A percentile compares a stretch with the other conserved stretches of the same genome.
phyloP scores from a whole-genome alignment of 2,113 vertebrate species.

The Mugil cephalus region DNA sequence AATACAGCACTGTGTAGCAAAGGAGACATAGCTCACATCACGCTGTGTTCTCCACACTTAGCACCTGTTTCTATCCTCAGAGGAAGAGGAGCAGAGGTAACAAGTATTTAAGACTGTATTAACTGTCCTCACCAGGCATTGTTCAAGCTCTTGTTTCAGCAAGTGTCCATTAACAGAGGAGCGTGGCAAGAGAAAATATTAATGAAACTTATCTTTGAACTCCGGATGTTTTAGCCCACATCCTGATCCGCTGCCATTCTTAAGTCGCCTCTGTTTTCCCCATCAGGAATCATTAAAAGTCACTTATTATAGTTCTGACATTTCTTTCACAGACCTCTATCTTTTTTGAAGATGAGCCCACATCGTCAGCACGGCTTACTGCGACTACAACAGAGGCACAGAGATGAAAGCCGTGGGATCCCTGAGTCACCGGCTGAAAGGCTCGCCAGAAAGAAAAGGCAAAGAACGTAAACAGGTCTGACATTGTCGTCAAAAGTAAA shows the following conservation, averaged over 20 bases:
- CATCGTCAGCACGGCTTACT: neutral
- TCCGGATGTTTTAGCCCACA: conserved; percentile 9
- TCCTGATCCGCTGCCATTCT: conserved; percentile 14
- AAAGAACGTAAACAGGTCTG: conserved; percentile 35
- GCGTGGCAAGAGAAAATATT: conserved; percentile 18
- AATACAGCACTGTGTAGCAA: conserved; percentile 32
- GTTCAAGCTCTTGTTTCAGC: conserved; percentile 32
- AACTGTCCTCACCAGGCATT: conserved; percentile 36
- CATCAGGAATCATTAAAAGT: conserved; percentile 24
- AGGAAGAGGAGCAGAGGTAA: neutral
- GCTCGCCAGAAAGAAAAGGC: conserved; percentile 18
- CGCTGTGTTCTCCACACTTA: neutral
- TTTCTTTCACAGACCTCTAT: neutral
- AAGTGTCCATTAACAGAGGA: neutral
- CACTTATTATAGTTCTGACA: neutral
- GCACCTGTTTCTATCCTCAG: conserved; percentile 49
- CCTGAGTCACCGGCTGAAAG: conserved; percentile 33
- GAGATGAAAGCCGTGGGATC: conserved; percentile 22
- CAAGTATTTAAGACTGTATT: neutral
- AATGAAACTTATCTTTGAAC: conserved; percentile 32
- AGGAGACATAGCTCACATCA: conserved; percentile 10
- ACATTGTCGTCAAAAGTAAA: conserved; percentile 37
- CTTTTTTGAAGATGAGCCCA: neutral
- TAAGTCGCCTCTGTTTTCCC: conserved; percentile 6
- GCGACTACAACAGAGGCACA: conserved; percentile 14